Conservation (phyloP, 2,113 vertebrate species). For the Corvus hawaiiensis region DNA sequence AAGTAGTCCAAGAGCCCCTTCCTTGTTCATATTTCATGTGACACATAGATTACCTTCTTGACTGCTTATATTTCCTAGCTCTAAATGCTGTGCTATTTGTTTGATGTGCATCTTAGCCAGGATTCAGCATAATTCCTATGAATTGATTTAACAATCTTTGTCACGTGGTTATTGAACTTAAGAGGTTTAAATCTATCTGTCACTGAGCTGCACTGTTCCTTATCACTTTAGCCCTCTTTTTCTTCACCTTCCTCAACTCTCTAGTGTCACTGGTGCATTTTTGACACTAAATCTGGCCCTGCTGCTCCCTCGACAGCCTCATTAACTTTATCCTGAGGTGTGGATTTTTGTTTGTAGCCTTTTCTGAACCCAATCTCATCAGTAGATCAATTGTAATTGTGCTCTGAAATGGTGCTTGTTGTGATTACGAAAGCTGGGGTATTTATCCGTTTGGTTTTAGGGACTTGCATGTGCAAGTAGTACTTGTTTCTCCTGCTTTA, state of each 20-base stretch:
- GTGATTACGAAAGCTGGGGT: not conserved
- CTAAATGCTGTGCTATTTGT: not conserved
- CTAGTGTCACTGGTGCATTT: not conserved
- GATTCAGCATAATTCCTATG: slow-evolving; percentile 10
- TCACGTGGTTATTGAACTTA: not conserved
- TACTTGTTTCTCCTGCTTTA: slow-evolving; percentile 32
- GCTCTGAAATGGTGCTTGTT: not conserved
- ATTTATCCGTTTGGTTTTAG: not conserved
- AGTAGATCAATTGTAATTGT: slow-evolving; percentile 31
- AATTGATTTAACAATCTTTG: slow-evolving; percentile 23
- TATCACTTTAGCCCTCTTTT: not conserved
- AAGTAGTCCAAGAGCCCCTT: not conserved
- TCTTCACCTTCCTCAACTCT: not conserved
- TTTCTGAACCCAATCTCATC: slow-evolving; percentile 40
- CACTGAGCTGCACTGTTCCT: not conserved
- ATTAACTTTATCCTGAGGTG: slow-evolving; percentile 61
- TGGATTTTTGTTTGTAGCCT: slow-evolving; percentile 36
- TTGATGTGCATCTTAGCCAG: not conserved
- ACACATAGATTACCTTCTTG: not conserved
- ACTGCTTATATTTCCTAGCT: not conserved
- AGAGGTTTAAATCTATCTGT: slow-evolving; percentile 5
- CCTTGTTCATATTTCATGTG: slow-evolving; percentile 14
- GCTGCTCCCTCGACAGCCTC: slow-evolving; percentile 44
- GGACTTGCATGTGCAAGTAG: not conserved
- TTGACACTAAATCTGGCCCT: slow-evolving; percentile 58